Evolutionary conservation across 2,888 invertebrate species (phyloP).

Genomic region (Alcis repandata): DNA sequence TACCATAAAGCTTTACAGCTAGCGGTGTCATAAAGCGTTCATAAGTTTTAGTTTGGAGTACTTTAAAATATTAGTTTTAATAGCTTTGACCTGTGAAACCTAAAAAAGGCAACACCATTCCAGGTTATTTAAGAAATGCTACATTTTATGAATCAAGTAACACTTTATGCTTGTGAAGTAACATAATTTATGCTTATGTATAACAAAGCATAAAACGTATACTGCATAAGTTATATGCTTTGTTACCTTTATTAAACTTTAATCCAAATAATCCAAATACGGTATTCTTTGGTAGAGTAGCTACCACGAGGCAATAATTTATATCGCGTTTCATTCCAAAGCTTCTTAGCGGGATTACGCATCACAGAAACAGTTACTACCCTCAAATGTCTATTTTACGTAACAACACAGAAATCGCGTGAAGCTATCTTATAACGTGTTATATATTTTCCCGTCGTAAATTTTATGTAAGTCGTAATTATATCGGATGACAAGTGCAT

Average conservation of each 20-base stretch:
- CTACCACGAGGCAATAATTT: background rate
- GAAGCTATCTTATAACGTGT: slow-evolving; percentile 27
- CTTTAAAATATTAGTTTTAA: background rate
- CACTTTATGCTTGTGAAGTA: no score
- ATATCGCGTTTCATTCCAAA: background rate
- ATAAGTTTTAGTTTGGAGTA: background rate
- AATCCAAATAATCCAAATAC: no score
- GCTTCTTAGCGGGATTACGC: slow-evolving; percentile 5
- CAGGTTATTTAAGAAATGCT: background rate
- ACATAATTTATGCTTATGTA: no score
- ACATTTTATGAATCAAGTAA: background rate
- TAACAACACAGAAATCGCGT: slow-evolving; percentile 31
- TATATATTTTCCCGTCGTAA: slow-evolving; percentile 44
- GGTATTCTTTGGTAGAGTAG: no score
- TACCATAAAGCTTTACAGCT: slow-evolving; percentile 28
- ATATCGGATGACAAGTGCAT: slow-evolving; percentile 52
- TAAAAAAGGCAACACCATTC: background rate
- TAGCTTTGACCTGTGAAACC: background rate
- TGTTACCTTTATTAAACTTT: no score
- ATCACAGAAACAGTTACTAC: slow-evolving; percentile 6
- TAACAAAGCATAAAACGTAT: no score
- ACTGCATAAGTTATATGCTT: no score
- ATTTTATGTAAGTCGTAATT: slow-evolving; percentile 48
- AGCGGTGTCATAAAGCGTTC: slow-evolving; percentile 13
- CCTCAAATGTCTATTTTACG: slow-evolving; percentile 9